These are phyloP conservation scores for Xanthia togata DNA, from an alignment of 2,888 invertebrate genomes.

Conservation along the genomic window DNA sequence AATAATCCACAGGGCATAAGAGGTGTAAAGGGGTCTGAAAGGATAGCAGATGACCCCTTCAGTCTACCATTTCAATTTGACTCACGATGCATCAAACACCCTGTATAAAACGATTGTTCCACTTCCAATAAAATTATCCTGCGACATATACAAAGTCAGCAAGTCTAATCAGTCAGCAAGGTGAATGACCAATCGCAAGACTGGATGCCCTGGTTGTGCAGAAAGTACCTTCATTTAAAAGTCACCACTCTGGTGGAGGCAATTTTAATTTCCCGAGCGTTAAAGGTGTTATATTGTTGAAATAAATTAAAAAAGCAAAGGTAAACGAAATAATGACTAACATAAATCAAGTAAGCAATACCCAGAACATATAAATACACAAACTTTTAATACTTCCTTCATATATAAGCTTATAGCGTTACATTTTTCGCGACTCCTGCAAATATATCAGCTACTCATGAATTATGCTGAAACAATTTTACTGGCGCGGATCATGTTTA, in stretches of 20 bases:
- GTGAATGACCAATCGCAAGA: background rate
- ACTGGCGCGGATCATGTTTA: slow-evolving; percentile 44
- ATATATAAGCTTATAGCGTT: slow-evolving; percentile 29
- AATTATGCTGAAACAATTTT: slow-evolving; percentile 61
- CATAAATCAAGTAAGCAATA: slow-evolving; percentile 52
- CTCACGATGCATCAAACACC: too few species aligned
- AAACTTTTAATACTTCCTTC: slow-evolving; percentile 56
- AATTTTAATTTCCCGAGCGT: slow-evolving; percentile 19
- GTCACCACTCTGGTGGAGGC: background rate
- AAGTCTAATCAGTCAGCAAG: background rate
- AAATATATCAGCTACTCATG: slow-evolving; percentile 51
- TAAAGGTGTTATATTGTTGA: slow-evolving; percentile 21
- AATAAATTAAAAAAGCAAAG: slow-evolving; percentile 34
- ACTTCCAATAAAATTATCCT: too few species aligned
- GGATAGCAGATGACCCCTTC: too few species aligned
- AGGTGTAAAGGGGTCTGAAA: too few species aligned
- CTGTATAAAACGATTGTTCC: background rate
- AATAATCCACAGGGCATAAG: too few species aligned
- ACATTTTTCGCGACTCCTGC: slow-evolving; percentile 44
- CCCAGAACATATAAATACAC: slow-evolving; percentile 47
- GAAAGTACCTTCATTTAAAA: background rate
- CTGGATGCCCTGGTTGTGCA: background rate
- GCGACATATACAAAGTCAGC: background rate
- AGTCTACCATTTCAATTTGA: too few species aligned
- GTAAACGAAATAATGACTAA: slow-evolving; percentile 43